Evolutionary conservation across 2,797 vertebrate genomes (phyloP).

Genomic region (Phrynocephalus forsythii): DNA sequence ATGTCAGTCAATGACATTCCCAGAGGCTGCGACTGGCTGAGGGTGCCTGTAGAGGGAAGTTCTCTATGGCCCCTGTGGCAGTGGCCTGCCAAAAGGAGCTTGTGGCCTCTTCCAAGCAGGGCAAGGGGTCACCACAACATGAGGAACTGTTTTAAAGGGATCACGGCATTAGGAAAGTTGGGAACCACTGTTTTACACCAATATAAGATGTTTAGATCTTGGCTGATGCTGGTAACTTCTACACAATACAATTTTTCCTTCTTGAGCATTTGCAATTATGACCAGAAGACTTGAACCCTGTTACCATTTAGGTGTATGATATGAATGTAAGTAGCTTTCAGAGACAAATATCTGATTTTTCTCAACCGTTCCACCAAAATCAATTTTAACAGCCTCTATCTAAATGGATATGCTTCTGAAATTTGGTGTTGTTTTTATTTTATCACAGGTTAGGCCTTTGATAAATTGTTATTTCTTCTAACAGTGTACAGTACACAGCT

Average conservation of each 20-base stretch:
- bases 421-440: not conserved
- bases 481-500: too few relatives aligned
- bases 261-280: accelerated
- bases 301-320: not conserved
- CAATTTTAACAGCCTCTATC: not conserved
- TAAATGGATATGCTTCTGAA: not conserved
- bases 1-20: too few relatives aligned
- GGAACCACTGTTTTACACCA: not conserved
- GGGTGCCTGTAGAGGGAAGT: too few relatives aligned
- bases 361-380: not conserved
- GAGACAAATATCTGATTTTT: not conserved
- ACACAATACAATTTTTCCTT: not conserved
- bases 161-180: too few relatives aligned
- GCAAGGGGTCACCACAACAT: too few relatives aligned
- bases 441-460: not conserved
- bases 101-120: too few relatives aligned
- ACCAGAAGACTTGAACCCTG: not conserved
- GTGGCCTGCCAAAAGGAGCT: too few relatives aligned
- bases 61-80: too few relatives aligned
- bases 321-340: not conserved
- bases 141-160: too few relatives aligned
- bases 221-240: not conserved
- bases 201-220: not conserved
- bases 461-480: not conserved
- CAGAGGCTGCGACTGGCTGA: too few relatives aligned